Percentiles rank a stretch among this genome's conserved stretches.
phyloP scores from a whole-genome alignment of 2,888 invertebrate genomes.

The Malthinus flaveolus region DNA sequence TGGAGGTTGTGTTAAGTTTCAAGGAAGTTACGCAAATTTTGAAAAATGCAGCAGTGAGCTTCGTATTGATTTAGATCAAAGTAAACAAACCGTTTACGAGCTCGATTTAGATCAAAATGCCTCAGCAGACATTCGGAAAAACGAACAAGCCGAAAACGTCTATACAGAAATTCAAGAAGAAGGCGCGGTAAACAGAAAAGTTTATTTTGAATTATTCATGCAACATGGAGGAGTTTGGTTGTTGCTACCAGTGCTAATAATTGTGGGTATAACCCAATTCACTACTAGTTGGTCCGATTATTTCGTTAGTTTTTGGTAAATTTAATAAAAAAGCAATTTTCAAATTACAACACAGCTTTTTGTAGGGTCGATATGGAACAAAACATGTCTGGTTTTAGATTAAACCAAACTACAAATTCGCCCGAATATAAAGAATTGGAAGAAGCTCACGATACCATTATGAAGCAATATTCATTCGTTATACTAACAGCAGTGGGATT shows the following conservation, averaged over 20 bases:
- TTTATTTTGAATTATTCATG: constrained; percentile 37
- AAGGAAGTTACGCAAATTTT: constrained; percentile 59
- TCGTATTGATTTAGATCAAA: background rate
- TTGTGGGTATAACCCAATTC: constrained; percentile 31
- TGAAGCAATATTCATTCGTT: constrained; percentile 39
- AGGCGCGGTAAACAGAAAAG: constrained; percentile 34
- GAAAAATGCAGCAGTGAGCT: constrained; percentile 15
- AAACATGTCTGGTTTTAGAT: constrained; percentile 4
- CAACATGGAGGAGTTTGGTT: constrained; percentile 36
- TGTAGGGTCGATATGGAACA: constrained; percentile 33
- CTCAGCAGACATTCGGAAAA: background rate
- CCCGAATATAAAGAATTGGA: constrained; percentile 12
- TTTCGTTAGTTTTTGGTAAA: constrained; percentile 28
- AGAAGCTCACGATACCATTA: constrained; percentile 6
- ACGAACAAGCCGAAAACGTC: constrained; percentile 3
- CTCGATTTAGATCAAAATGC: background rate
- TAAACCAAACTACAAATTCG: constrained; percentile 11
- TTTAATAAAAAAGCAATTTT: background rate
- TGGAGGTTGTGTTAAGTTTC: constrained; percentile 59
- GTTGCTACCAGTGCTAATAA: constrained; percentile 27
- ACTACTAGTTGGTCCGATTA: constrained; percentile 34
- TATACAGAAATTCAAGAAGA: constrained; percentile 36
- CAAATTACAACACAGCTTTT: constrained; percentile 8
- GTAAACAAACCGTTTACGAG: background rate
- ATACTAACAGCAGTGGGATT: constrained; percentile 35